These are phyloP conservation scores for Leptogaster cylindrica DNA, from an alignment of 2,888 invertebrate genomes.

Conservation along the genomic window DNA sequence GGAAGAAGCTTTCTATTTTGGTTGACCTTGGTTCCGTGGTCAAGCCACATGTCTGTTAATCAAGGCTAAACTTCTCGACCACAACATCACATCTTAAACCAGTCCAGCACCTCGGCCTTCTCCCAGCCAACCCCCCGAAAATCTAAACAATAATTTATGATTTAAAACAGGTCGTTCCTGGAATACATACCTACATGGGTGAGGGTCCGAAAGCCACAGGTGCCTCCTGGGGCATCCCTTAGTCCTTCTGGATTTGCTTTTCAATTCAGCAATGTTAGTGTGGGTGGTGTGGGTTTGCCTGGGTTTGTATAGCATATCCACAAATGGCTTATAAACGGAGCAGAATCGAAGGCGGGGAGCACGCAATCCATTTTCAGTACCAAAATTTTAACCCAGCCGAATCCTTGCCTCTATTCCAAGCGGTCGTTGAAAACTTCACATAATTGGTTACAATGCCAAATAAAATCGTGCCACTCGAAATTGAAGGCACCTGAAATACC, in stretches of 20 bases:
- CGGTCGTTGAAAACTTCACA: constrained; percentile 23
- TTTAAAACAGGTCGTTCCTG: constrained; percentile 1
- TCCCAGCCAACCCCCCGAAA: neutral
- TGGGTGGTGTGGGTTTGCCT: neutral
- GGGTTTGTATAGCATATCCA: neutral
- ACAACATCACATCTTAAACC: neutral
- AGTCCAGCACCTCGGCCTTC: too few relatives aligned
- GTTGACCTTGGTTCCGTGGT: neutral
- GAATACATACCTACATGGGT: constrained; percentile 1
- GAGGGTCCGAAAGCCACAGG: neutral
- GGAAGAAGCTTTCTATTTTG: neutral
- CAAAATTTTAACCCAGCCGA: constrained; percentile 22
- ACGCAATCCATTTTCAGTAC: too few relatives aligned
- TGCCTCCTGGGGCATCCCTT: constrained; percentile 14
- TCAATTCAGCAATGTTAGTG: neutral
- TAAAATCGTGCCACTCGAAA: constrained; percentile 31
- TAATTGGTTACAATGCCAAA: constrained; percentile 37
- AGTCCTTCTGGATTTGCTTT: neutral
- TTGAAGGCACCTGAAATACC: constrained; percentile 2
- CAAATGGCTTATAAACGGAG: neutral
- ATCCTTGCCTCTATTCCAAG: neutral
- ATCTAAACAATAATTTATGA: constrained; percentile 28
- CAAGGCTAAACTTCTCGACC: constrained; percentile 1
- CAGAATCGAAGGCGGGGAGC: neutral
- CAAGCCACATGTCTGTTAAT: neutral